phyloP scores from a whole-genome alignment of 2,113 vertebrate species.

The Lampris megalopsis region DNA sequence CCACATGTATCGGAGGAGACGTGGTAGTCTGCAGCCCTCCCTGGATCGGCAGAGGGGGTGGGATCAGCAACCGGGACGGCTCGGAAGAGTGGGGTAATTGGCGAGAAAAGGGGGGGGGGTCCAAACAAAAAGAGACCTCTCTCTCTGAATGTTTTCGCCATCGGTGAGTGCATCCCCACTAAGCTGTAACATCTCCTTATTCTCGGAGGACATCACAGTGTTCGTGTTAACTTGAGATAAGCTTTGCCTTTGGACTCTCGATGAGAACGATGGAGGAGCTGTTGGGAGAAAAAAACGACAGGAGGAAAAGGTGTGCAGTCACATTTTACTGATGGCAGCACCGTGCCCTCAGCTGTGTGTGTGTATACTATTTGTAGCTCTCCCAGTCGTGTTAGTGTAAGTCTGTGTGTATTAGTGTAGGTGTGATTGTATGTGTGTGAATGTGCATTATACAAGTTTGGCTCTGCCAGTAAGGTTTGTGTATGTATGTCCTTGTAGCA shows the following conservation, averaged over 20 bases:
- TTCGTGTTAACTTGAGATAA: conserved; percentile 66
- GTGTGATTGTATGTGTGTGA: too few relatives aligned
- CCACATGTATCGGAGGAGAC: too few relatives aligned
- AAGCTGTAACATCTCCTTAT: conserved; percentile 55
- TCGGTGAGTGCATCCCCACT: conserved; percentile 37
- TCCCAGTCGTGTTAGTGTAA: too few relatives aligned
- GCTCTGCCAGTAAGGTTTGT: too few relatives aligned
- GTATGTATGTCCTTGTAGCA: too few relatives aligned
- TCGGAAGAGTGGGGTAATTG: too few relatives aligned
- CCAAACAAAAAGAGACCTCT: background rate
- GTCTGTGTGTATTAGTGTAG: too few relatives aligned
- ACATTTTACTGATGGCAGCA: conserved; percentile 50
- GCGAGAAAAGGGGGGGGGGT: too few relatives aligned
- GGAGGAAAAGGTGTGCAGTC: conserved; percentile 64
- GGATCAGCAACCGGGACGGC: too few relatives aligned
- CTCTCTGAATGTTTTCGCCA: conserved; percentile 51
- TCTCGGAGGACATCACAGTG: conserved; percentile 55
- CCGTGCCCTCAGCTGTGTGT: conserved; percentile 34
- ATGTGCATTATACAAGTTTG: too few relatives aligned
- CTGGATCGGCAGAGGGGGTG: too few relatives aligned
- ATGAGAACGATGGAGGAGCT: conserved; percentile 56
- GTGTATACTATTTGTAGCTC: background rate
- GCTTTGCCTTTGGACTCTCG: conserved; percentile 63
- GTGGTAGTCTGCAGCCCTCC: too few relatives aligned
- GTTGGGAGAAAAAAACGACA: conserved; percentile 52